Conservation (phyloP, 2,797 vertebrate genomes). For the Phylloscopus collybita region DNA sequence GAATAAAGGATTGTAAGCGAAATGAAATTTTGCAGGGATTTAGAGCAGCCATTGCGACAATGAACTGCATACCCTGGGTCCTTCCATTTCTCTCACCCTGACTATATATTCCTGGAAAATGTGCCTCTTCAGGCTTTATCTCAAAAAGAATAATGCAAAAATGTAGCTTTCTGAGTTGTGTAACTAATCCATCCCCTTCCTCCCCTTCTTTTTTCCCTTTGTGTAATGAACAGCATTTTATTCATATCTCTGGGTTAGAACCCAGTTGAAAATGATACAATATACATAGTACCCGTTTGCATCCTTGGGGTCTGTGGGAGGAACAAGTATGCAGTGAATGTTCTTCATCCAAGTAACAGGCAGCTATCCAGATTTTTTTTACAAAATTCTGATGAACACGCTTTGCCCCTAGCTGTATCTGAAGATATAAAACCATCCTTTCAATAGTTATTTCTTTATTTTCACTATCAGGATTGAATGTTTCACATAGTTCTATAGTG, state of each 20-base stretch:
- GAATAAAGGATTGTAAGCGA: background rate
- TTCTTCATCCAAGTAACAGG: constrained; percentile 62
- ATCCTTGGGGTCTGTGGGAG: constrained; percentile 64
- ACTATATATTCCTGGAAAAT: background rate
- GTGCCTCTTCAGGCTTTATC: constrained; percentile 2
- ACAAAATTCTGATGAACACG: constrained; percentile 51
- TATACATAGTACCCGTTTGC: constrained; percentile 51
- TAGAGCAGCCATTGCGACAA: background rate
- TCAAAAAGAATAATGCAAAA: constrained; percentile 30
- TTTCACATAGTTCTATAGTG: constrained; percentile 1
- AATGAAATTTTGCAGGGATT: background rate
- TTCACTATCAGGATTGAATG: constrained; percentile 14
- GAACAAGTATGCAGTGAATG: constrained; percentile 50
- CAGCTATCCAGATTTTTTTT: constrained; percentile 62
- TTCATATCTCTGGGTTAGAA: constrained; percentile 60
- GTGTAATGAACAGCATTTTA: constrained; percentile 57
- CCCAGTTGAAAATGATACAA: constrained; percentile 45
- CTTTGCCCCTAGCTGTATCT: constrained; percentile 57
- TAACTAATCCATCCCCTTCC: constrained; percentile 28
- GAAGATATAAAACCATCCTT: constrained; percentile 44
- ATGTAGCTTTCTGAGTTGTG: constrained; percentile 25
- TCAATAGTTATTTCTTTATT: constrained; percentile 57
- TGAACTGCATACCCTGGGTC: background rate
- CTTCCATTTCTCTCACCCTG: background rate
- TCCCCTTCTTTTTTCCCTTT: constrained; percentile 16